phyloP scores from a whole-genome alignment of 1,140 invertebrate genomes.

The Ips typographus region DNA sequence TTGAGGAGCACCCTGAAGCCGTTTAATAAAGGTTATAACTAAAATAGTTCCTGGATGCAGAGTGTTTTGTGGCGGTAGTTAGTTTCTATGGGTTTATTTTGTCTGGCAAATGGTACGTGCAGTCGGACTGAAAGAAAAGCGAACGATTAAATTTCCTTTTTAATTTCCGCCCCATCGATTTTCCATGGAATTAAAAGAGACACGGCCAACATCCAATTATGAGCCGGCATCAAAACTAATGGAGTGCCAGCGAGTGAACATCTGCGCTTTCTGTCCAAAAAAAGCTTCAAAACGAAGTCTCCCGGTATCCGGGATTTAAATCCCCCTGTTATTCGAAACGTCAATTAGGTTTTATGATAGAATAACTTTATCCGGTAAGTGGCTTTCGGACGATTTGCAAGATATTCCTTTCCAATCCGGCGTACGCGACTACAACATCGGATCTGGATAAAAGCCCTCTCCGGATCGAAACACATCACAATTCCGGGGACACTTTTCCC shows the following conservation, averaged over 20 bases:
- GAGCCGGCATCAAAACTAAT: background rate
- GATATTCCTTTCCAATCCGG: slow-evolving; percentile 5
- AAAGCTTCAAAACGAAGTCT: background rate
- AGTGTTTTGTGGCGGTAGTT: slow-evolving; percentile 9
- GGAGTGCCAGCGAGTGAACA: slow-evolving; percentile 1
- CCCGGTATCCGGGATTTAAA: background rate
- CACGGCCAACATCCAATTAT: slow-evolving; percentile 1
- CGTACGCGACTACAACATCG: no score
- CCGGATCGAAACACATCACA: background rate
- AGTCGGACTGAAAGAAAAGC: background rate
- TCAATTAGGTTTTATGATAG: slow-evolving; percentile 9
- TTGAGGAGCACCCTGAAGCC: slow-evolving; percentile 15
- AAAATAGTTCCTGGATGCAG: slow-evolving; percentile 22
- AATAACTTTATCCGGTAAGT: slow-evolving; percentile 5
- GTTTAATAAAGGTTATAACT: slow-evolving; percentile 26
- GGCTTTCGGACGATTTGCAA: slow-evolving; percentile 5
- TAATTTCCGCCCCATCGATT: slow-evolving; percentile 12
- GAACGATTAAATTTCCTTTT: slow-evolving; percentile 11
- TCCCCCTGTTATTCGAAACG: slow-evolving; percentile 1
- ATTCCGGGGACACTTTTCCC: no score
- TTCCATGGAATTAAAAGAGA: slow-evolving; percentile 3
- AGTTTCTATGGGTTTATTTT: slow-evolving; percentile 15
- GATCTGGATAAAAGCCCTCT: background rate
- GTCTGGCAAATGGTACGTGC: background rate
- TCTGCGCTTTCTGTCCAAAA: background rate